Percentiles rank a stretch among this genome's conserved stretches.
Conservation (phyloP, 2,888 invertebrate genomes). For the Disparrhopalites patrizii region DNA sequence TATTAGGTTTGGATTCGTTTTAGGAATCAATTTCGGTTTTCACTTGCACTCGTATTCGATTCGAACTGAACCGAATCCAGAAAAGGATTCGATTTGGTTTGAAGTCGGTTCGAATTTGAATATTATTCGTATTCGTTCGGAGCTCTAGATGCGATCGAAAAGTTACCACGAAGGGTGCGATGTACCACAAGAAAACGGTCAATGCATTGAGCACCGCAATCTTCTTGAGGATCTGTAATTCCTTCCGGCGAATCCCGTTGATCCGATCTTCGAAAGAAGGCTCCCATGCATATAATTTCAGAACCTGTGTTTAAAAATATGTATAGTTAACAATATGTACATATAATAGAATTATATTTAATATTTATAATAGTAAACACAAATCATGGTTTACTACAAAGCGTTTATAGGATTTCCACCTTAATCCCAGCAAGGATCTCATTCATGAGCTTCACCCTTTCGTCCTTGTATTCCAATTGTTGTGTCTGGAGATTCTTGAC, state of each 20-base stretch:
- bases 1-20: too few relatives aligned
- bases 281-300: conserved; percentile 48
- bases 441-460: conserved; percentile 87
- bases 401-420: too few relatives aligned
- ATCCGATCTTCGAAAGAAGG: conserved; percentile 54
- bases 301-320: conserved; percentile 48
- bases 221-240: conserved; percentile 79
- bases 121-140: too few relatives aligned
- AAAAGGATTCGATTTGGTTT: too few relatives aligned
- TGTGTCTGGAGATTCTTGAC: conserved; percentile 74
- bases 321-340: too few relatives aligned
- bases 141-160: too few relatives aligned
- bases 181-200: conserved; percentile 55
- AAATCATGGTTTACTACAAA: too few relatives aligned
- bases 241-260: conserved; percentile 77
- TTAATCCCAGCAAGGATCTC: conserved; percentile 90
- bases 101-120: too few relatives aligned
- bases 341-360: neutral
- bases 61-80: too few relatives aligned
- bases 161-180: conserved; percentile 55
- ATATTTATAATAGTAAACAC: too few relatives aligned
- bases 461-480: conserved; percentile 92
- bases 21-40: too few relatives aligned
- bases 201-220: conserved; percentile 74
- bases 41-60: too few relatives aligned